These are phyloP conservation scores for Goniozus legneri DNA, from an alignment of 1,140 invertebrate genomes.

Conservation along the genomic window DNA sequence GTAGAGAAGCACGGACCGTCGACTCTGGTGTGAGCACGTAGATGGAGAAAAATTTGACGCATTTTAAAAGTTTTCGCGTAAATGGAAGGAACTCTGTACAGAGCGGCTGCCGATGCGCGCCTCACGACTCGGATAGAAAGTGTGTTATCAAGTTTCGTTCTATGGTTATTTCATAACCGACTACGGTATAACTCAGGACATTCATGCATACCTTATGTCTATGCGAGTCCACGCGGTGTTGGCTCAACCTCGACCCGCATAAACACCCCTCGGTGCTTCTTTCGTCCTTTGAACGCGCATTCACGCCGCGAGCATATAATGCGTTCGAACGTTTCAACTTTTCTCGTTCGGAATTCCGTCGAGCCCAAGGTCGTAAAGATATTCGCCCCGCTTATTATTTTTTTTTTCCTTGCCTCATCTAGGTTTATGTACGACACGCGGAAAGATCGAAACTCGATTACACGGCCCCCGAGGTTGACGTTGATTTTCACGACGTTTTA, in stretches of 20 bases:
- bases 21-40: too few relatives aligned
- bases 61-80: slow-evolving; percentile 23
- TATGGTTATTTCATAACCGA: slow-evolving; percentile 29
- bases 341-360: too few relatives aligned
- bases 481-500: too few relatives aligned
- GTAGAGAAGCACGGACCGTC: too few relatives aligned
- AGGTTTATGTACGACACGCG: too few relatives aligned
- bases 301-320: slow-evolving; percentile 17
- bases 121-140: slow-evolving; percentile 14
- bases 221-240: neutral
- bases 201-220: slow-evolving; percentile 25
- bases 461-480: too few relatives aligned
- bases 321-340: too few relatives aligned
- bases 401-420: too few relatives aligned
- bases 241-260: slow-evolving; percentile 12
- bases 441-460: too few relatives aligned
- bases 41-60: slow-evolving; percentile 15
- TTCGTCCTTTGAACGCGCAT: too few relatives aligned
- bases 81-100: slow-evolving; percentile 13
- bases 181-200: slow-evolving; percentile 22
- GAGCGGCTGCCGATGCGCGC: neutral
- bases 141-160: slow-evolving; percentile 27
- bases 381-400: too few relatives aligned
- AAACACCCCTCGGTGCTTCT: slow-evolving; percentile 19
- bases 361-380: too few relatives aligned